Percentiles rank a stretch among this genome's conserved stretches.
Conservation (phyloP, 2,888 invertebrate species). For the Scaptomyza parva region DNA sequence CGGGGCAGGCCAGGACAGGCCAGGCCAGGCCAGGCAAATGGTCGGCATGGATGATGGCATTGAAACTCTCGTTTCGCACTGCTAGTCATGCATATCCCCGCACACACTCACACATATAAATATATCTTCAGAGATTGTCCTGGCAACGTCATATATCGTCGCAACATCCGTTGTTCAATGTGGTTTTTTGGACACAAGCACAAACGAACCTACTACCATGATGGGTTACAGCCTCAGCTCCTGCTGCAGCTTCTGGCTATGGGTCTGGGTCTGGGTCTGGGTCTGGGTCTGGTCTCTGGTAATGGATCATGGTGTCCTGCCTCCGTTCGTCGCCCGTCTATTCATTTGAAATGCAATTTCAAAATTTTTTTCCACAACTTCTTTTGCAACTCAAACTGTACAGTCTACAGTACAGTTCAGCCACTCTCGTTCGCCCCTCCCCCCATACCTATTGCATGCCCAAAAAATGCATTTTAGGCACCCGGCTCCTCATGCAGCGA, state of each 20-base stretch:
- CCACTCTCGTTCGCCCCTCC: background rate
- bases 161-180: constrained; percentile 73
- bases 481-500: constrained; percentile 37
- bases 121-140: constrained; percentile 46
- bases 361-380: constrained; percentile 73
- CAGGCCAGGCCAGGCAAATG: constrained; percentile 14
- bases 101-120: constrained; percentile 16
- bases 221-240: constrained; percentile 22
- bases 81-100: constrained; percentile 65
- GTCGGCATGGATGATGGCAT: constrained; percentile 5
- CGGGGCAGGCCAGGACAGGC: too few species aligned
- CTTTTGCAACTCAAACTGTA: constrained; percentile 57
- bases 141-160: constrained; percentile 68
- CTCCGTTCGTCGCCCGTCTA: constrained; percentile 45
- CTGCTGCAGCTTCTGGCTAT: constrained; percentile 9
- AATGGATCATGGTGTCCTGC: constrained; percentile 17
- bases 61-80: constrained; percentile 47
- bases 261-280: background rate
- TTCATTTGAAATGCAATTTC: constrained; percentile 82
- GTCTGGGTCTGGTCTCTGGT: constrained; percentile 4
- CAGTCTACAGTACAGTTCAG: constrained; percentile 13
- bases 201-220: constrained; percentile 55
- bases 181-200: constrained; percentile 55
- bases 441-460: constrained; percentile 35
- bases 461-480: constrained; percentile 81